Percentiles rank a stretch among this genome's conserved stretches.
These are phyloP conservation scores for Phrynocephalus vlangalii DNA, from an alignment of 2,797 vertebrate genomes.

Conservation along the genomic window DNA sequence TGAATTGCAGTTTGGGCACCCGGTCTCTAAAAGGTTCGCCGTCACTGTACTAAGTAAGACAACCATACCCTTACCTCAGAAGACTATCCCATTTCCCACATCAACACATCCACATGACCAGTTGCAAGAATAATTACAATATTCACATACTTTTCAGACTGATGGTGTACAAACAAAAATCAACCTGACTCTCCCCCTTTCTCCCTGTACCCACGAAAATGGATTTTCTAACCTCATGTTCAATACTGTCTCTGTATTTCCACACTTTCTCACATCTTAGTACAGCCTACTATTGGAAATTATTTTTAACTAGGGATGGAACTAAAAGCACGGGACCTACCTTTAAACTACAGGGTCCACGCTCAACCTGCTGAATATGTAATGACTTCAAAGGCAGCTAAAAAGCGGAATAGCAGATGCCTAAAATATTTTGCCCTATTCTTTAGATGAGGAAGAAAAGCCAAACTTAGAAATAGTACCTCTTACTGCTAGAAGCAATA, in stretches of 20 bases:
- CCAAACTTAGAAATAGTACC: background rate
- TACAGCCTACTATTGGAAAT: background rate
- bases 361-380: background rate
- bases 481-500: background rate
- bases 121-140: no score
- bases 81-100: no score
- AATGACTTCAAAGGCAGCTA: background rate
- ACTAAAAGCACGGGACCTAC: background rate
- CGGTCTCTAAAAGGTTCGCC: no score
- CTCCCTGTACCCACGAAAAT: background rate
- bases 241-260: background rate
- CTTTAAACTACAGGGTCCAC: background rate
- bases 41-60: no score
- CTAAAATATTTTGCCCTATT: background rate
- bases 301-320: background rate
- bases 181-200: background rate
- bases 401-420: background rate
- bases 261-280: background rate
- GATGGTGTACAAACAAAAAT: background rate
- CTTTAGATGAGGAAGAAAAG: background rate
- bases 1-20: no score
- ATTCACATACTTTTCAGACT: background rate
- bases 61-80: no score
- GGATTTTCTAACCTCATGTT: background rate
- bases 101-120: no score